These are phyloP conservation scores for Lepisosteus osseus DNA, from an alignment of 2,113 vertebrate genomes.

Conservation along the genomic window DNA sequence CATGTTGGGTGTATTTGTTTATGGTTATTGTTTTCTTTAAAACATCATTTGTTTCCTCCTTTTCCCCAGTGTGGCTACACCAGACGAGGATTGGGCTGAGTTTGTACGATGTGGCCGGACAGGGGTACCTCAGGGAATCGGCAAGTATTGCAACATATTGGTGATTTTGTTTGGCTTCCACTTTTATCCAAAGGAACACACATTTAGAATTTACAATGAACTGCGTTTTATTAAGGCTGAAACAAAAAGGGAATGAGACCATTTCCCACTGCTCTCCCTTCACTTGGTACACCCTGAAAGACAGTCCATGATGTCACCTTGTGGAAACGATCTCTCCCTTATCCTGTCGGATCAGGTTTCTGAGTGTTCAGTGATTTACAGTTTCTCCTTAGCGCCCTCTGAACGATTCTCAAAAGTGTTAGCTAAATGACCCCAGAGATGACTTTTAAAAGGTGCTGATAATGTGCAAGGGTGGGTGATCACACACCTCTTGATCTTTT, in stretches of 20 bases:
- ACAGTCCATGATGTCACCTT: not conserved
- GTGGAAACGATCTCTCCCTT: not conserved
- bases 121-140: slow-evolving; percentile 94
- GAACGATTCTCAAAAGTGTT: too few relatives aligned
- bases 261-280: not conserved
- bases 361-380: too few relatives aligned
- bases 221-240: too few relatives aligned
- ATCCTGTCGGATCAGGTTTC: not conserved
- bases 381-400: too few relatives aligned
- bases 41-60: slow-evolving; percentile 3
- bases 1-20: not conserved
- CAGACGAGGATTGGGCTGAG: slow-evolving; percentile 96
- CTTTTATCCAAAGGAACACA: not conserved
- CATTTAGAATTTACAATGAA: not conserved
- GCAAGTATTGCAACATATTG: slow-evolving; percentile 61
- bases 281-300: not conserved
- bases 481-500: too few relatives aligned
- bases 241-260: too few relatives aligned
- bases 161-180: not conserved
- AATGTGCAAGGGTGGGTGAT: too few relatives aligned
- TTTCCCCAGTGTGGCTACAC: slow-evolving; percentile 84
- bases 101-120: slow-evolving; percentile 95
- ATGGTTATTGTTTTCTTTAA: not conserved
- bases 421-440: too few relatives aligned
- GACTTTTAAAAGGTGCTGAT: too few relatives aligned